Evolutionary conservation across 2,113 vertebrate genomes (phyloP), one percentile per base, ranked within the genome.

Genomic region (Leucoraja erinaceus): DNA sequence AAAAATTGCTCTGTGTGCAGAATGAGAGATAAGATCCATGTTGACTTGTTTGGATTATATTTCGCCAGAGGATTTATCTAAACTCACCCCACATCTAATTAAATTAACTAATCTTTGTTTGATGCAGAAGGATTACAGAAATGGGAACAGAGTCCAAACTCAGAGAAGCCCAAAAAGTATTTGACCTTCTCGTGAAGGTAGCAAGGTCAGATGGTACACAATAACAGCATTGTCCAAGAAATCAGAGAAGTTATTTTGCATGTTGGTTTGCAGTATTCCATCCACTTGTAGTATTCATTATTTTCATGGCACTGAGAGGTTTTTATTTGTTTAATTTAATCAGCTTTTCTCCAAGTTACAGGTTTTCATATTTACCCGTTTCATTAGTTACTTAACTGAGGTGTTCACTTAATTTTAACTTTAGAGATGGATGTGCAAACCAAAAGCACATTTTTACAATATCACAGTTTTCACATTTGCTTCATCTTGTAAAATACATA

Each of bases 71-170:
- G 33, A 28, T 4, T 38, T 91, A 91, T 10, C 38, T 54, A 14
- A 54, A 72, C 90, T 72, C 90, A 72, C 66, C 31, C 90, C 68
- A 91, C 90, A 72, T 91, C 68, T 72, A 68, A 72, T 25, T 54
- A 22, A 91, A 47, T 91, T 38, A 91, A 47, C 33, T 91, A 70
- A 91, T 20, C 63, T 74, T 70, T 72, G 38, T 54, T 90, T 91
- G 38, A 70, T 1, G 20, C 4, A 72, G 10, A 22, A 47, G 31
- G 63, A 54, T 70, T 91, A 38, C 90, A 70, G 68, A 54, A 47
- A 38, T 72, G 22, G 18, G 68, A 28, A 8, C 38, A 84, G 18
- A 59, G 38, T 84, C 6, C 5, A 25, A 54, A 56, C 47, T 33
- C 18, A 84, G 47, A 72, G 59, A 12, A 16, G 86, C n/a, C n/a